phyloP scores from a whole-genome alignment of 2,797 vertebrate genomes.

The Argya squamiceps region DNA sequence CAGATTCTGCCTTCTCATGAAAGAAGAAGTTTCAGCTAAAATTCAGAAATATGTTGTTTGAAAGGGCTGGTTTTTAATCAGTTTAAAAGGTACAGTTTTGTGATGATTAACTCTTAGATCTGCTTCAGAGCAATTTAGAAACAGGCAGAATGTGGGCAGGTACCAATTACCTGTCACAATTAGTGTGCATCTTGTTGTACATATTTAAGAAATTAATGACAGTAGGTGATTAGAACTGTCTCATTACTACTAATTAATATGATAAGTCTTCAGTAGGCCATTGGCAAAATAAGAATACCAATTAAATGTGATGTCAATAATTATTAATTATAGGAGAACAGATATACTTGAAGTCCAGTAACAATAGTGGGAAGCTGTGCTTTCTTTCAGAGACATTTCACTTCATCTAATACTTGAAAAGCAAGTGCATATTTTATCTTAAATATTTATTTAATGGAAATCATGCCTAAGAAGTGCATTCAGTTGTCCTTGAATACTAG shows the following conservation, averaged over 20 bases:
- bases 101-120: conserved; percentile 5
- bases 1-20: not conserved
- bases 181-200: conserved; percentile 43
- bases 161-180: conserved; percentile 50
- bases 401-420: not conserved
- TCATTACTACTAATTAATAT: conserved; percentile 62
- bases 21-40: not conserved
- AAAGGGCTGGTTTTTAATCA: not conserved
- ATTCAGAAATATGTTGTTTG: not conserved
- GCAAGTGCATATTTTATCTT: not conserved
- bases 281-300: conserved; percentile 52
- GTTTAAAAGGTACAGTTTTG: not conserved
- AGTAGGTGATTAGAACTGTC: conserved; percentile 51
- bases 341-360: conserved; percentile 19
- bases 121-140: not conserved
- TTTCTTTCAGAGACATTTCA: conserved; percentile 6
- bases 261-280: conserved; percentile 4
- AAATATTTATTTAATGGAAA: not conserved
- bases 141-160: conserved; percentile 17
- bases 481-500: not conserved
- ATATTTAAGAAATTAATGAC: conserved; percentile 64
- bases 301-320: conserved; percentile 35
- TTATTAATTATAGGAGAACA: conserved; percentile 53
- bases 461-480: not conserved
- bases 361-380: not conserved